Evolutionary conservation across 2,888 invertebrate genomes (phyloP), one percentile per base, ranked within the genome.

Genomic region (Temnothorax ravouxi): DNA sequence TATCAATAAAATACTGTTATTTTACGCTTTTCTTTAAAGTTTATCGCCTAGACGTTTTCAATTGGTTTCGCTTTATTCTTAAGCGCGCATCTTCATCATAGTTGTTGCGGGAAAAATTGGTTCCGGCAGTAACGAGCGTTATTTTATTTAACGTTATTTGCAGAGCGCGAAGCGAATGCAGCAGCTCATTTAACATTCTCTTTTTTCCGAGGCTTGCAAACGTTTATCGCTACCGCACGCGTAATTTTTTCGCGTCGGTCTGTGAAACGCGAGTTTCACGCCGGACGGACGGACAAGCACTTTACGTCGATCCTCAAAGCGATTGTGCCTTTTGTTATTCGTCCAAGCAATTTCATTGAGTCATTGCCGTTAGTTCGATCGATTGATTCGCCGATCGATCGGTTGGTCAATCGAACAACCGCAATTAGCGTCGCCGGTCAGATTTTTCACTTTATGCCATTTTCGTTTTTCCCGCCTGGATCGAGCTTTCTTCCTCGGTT

Each of bases 311-410:
- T 72, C 77, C 76, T 91, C 90, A 91, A 91, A 91, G 91, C 83
- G 87, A 87, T 82, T 69, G 86, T 76, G 88, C 89, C n/a, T 89
- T 89, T 91, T 88, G 86, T 91, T 87, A 85, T 56, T 62, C 88
- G 81, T 84, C 74, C 89, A 84, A 69, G 82, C 85, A 85, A 84
- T 88, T 90, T 88, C 86, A 87, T 88, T 75, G 88, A 84, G 80
- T 83, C 84, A 88, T 71, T 75, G 84, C 50, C 56, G 66, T 44
- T 71, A 15, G 69, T 18, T 18, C 76, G 52, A 29, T 79, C 69
- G 84, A 75, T 69, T 72, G 84, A 47, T 69, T 44, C 21, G 44
- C 11, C 72, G 59, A 59, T 71, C 69, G 66, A 34, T 56, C 66
- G 72, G 15, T 18, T 80, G 50, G 29, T 62, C 84, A 64, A 61